Evolutionary conservation across 2,113 vertebrate species (phyloP), one percentile per base, ranked within the genome.

Genomic region (Glareola pratincola): DNA sequence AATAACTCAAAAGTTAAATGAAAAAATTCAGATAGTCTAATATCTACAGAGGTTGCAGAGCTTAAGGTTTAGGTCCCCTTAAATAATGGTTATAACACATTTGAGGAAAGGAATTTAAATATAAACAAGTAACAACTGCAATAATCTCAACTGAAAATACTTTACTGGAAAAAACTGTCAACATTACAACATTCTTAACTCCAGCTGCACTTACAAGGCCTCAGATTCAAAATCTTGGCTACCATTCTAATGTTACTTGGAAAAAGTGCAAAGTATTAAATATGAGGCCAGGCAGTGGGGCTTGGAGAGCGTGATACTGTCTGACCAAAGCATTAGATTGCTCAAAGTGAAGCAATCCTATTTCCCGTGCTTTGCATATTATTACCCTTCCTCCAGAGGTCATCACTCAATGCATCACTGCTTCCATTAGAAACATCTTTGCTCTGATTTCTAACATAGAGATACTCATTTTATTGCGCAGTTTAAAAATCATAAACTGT

Each of bases 301-400:
- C 47, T 79, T 62, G 17, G 71, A 88, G 48, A 90, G 12, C 2
- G 2, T 14, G n/a, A 88, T 9, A 34, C 51, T 66, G 41, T 81
- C 80, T 88, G 74, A 71, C 47, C 59, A 68, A 73, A 69, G 64
- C 66, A 47, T 76, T 93, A 64, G 37, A 62, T 27, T 62, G 39
- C 60, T 93, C 36, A 67, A 96, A 96, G 90, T 57, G 53, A 95
- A 85, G 51, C 71, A 94, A 92, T 78, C 88, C 85, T 88, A 57
- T 90, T 92, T 92, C 56, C 47, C 10, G 5, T 60, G 71, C 89
- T 96, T 96, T 97, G 93, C 68, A 77, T 82, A n/a, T 68, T 88
- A 92, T 89, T 94, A 56, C 47, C 64, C 91, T 87, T 88, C 64
- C 41, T 59, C 59, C 1, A 1, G 41, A 83, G 82, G 73, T 96